These are phyloP conservation scores for Eugnorisma glareosa DNA, from an alignment of 2,888 invertebrate genomes.

Conservation along the genomic window DNA sequence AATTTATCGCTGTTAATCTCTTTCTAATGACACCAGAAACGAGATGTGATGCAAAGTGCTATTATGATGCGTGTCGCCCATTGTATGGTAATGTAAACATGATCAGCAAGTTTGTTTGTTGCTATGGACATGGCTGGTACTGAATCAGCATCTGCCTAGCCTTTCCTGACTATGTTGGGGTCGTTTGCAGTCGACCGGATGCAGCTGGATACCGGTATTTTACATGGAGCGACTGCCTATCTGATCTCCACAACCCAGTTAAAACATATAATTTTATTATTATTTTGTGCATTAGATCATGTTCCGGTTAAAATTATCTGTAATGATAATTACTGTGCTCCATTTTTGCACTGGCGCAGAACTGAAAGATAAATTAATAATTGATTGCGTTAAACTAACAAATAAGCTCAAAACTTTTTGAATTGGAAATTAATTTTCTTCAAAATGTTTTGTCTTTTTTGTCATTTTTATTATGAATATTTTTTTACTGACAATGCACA, in stretches of 20 bases:
- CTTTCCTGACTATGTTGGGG: neutral
- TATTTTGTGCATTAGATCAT: neutral
- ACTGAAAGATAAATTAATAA: neutral
- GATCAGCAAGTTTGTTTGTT: neutral
- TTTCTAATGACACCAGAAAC: conserved; percentile 59
- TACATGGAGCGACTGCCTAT: neutral
- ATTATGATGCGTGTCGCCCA: conserved; percentile 5
- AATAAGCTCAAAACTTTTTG: neutral
- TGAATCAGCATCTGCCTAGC: neutral
- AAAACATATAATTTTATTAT: neutral
- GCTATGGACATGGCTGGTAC: neutral
- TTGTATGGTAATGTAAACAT: conserved; percentile 43
- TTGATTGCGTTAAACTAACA: neutral
- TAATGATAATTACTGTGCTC: neutral
- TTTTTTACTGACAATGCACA: neutral
- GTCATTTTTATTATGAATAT: too few relatives aligned
- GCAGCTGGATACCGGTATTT: neutral
- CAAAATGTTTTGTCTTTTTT: too few relatives aligned
- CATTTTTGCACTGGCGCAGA: neutral
- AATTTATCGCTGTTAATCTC: conserved; percentile 49
- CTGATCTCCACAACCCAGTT: neutral
- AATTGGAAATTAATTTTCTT: neutral
- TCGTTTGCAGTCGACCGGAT: neutral
- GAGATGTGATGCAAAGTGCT: conserved; percentile 38
- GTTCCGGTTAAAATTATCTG: neutral